Percentiles rank a stretch among this genome's conserved stretches.
Evolutionary conservation across 2,888 invertebrate genomes (phyloP).

Genomic region (Mongoloraphidia duomilia): DNA sequence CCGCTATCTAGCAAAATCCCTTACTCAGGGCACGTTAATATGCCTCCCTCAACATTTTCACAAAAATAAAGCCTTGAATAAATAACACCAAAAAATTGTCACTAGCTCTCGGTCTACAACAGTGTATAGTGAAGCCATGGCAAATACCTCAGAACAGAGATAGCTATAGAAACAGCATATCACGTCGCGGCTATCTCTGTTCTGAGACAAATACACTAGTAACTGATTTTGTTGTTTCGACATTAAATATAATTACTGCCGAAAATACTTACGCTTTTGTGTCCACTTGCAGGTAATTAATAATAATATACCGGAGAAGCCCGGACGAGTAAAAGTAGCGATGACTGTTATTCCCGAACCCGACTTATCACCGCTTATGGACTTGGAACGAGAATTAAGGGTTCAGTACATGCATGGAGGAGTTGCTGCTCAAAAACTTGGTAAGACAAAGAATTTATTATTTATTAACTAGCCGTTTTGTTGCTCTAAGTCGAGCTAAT

Average conservation of each 20-base stretch:
- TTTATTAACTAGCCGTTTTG: too few relatives aligned
- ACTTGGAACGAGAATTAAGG: conserved; percentile 22
- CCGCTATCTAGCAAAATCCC: too few relatives aligned
- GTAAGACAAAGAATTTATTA: conserved; percentile 23
- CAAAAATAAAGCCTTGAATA: too few relatives aligned
- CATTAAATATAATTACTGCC: neutral
- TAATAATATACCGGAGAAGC: conserved; percentile 34
- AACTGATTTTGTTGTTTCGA: too few relatives aligned
- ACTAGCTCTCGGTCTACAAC: too few relatives aligned
- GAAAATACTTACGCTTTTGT: neutral
- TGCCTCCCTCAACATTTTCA: too few relatives aligned
- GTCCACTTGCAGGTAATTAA: conserved; percentile 36
- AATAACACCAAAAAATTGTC: too few relatives aligned
- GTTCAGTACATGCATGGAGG: conserved; percentile 38
- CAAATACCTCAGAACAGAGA: conserved; percentile 16
- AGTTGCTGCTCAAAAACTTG: conserved; percentile 43
- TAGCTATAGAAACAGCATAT: too few relatives aligned
- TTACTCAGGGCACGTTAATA: too few relatives aligned
- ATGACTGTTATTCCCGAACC: conserved; percentile 40
- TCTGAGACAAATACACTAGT: too few relatives aligned
- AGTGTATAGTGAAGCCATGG: conserved; percentile 3
- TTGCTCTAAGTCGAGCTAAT: too few relatives aligned
- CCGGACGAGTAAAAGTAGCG: conserved; percentile 44
- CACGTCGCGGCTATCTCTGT: too few relatives aligned
- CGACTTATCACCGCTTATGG: conserved; percentile 24